Evolutionary conservation across 2,113 vertebrate species (phyloP).

Genomic region (Carassius carassius): DNA sequence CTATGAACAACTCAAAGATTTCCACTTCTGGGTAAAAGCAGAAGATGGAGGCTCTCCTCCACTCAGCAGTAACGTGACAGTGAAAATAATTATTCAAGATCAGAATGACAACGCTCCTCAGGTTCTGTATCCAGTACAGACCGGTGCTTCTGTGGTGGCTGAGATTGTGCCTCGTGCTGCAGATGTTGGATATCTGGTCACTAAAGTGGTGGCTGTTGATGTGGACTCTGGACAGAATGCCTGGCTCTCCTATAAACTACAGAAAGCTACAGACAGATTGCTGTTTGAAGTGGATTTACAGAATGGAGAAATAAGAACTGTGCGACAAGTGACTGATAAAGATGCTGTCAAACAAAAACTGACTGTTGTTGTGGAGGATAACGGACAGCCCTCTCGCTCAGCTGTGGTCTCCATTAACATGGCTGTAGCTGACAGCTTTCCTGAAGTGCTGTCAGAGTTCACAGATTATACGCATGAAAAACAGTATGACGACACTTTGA

Average conservation of each 20-base stretch:
- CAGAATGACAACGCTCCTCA: conserved; percentile 24
- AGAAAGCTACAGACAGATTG: conserved; percentile 35
- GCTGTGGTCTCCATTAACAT: conserved; percentile 19
- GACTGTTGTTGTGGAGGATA: conserved; percentile 29
- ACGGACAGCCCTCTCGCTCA: conserved; percentile 27
- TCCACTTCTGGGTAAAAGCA: conserved; percentile 61
- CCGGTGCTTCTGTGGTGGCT: conserved; percentile 7
- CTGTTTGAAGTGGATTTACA: conserved; percentile 30
- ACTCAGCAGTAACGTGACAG: conserved; percentile 50
- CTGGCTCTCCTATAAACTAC: conserved; percentile 32
- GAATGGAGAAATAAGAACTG: conserved; percentile 28
- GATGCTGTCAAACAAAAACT: conserved; percentile 14
- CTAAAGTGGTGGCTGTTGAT: conserved; percentile 30
- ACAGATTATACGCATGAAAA: conserved; percentile 37
- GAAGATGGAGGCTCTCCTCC: conserved; percentile 65
- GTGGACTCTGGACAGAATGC: conserved; percentile 36
- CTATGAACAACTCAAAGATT: conserved; percentile 63
- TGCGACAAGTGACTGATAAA: conserved; percentile 30
- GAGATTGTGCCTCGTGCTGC: conserved; percentile 32
- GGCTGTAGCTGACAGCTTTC: conserved; percentile 70
- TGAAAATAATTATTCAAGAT: conserved; percentile 54
- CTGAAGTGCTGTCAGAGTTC: conserved; percentile 71
- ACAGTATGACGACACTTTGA: conserved; percentile 39
- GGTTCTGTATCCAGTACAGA: conserved; percentile 27
- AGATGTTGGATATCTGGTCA: conserved; percentile 29